Percentiles rank a stretch among this genome's conserved stretches.
Evolutionary conservation across 2,113 vertebrate species (phyloP).

Genomic region (Canis aureus): DNA sequence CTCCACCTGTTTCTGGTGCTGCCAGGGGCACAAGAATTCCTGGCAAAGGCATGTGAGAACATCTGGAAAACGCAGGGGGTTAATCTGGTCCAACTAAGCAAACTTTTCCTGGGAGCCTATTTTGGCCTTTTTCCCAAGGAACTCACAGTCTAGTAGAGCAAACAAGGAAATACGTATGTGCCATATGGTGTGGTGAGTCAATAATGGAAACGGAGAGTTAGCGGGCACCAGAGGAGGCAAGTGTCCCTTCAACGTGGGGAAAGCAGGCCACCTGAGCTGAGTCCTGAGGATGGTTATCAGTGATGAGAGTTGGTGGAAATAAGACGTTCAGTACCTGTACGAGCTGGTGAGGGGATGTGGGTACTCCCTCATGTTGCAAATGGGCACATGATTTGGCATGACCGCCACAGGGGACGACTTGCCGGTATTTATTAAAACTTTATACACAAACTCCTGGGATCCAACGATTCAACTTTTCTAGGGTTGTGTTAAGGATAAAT

Average conservation of each 20-base stretch:
- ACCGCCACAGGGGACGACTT: not conserved
- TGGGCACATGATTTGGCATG: not conserved
- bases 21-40: not conserved
- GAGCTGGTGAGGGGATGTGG: not conserved
- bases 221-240: not conserved
- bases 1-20: not conserved
- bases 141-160: not conserved
- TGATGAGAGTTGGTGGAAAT: not conserved
- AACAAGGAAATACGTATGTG: not conserved
- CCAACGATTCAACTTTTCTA: not conserved
- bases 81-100: constrained; percentile 1
- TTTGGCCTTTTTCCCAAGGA: constrained; percentile 10
- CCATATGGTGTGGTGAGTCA: not conserved
- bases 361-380: not conserved
- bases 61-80: constrained; percentile 64
- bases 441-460: no score
- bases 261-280: not conserved
- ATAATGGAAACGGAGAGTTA: not conserved
- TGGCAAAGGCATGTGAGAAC: not conserved
- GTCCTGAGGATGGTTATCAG: not conserved
- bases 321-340: not conserved
- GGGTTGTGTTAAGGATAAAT: not conserved
- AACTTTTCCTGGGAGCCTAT: not conserved
- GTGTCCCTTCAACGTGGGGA: not conserved
- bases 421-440: not conserved